Evolutionary conservation across 2,888 invertebrate genomes (phyloP).

Genomic region (Lasioglossum figueresi): DNA sequence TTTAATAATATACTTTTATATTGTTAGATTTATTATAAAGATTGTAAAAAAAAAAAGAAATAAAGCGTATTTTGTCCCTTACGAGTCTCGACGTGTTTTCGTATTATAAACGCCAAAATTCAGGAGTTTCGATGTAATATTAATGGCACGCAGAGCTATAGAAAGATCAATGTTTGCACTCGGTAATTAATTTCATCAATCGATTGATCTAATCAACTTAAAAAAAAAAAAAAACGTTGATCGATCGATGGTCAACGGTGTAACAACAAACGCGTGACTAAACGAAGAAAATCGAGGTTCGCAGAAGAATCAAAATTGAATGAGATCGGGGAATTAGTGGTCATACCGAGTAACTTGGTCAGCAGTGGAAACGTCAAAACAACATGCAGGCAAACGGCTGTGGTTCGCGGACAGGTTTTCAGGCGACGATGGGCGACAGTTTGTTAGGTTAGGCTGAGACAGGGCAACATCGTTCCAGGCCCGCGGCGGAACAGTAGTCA

Average conservation of each 20-base stretch:
- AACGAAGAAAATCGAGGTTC: neutral
- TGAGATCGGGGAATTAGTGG: neutral
- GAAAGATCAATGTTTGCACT: neutral
- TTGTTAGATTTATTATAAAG: constrained; percentile 77
- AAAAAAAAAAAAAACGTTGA: neutral
- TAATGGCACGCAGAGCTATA: too few species aligned
- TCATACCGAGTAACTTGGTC: constrained; percentile 32
- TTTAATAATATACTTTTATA: constrained; percentile 77
- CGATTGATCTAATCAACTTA: too few species aligned
- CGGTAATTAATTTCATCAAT: neutral
- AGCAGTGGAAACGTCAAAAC: constrained; percentile 39
- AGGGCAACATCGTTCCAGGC: constrained; percentile 65
- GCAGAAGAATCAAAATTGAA: neutral
- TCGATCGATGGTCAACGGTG: neutral
- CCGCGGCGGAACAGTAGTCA: constrained; percentile 67
- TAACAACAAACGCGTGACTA: neutral
- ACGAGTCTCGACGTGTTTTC: neutral
- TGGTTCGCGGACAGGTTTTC: constrained; percentile 32
- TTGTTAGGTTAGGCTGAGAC: constrained; percentile 63
- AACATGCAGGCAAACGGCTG: neutral
- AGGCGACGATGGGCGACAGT: constrained; percentile 7
- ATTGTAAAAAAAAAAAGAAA: constrained; percentile 74
- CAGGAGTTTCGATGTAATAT: too few species aligned
- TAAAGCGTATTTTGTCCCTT: constrained; percentile 70
- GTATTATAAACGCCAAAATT: too few species aligned